Evolutionary conservation across 64 coral and sea anemone genomes (phyloP), one percentile per base, ranked within the genome.

Genomic region (Anthopleura sola): DNA sequence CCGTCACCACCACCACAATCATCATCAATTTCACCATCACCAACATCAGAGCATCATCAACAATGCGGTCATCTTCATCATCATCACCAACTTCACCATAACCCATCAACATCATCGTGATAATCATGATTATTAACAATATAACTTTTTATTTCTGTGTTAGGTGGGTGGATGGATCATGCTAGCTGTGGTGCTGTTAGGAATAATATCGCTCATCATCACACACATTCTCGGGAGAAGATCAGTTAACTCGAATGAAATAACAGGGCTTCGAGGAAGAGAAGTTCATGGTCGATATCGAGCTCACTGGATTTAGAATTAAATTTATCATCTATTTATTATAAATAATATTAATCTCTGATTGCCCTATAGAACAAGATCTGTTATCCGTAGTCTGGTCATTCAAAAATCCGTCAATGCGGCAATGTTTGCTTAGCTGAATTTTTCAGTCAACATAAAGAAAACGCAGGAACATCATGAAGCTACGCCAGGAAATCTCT

Each of bases 81-180:
- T 20, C 55, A 56, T 56, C 55, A 11, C 7, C 55, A 18, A 2
- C 55, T 2, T 17, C 20, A 17, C n/a, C n/a, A n/a, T n/a, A n/a
- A n/a, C n/a, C n/a, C n/a, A 21, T 62, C 24, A 62, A 26, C 14
- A 34, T 71, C 14, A 20, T 71, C 29, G 16, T 29, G 29, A 15
- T 71, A 3, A 69, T 9, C 66, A 32, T 71, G 6, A 71, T 28
- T 1, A 53, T 53, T 53, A 34, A 12, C 26, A 14, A 16, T 14
- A 12, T 71, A 10, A 34, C 34, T 10, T 77, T 36, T 37, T 36
- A 14, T 64, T 81, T 24, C 68, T 51, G 16, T 55, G n/a, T 36
- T 33, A 91, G 89, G 32, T 86, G 20, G 89, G 89, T 64, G 89
- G 89, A 11, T 91, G 89, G 89, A 86, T 91, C 49, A 91, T 91